Evolutionary conservation across 2,797 vertebrate genomes (phyloP), one percentile per base, ranked within the genome.

Genomic region (Lepilemur ruficaudatus): DNA sequence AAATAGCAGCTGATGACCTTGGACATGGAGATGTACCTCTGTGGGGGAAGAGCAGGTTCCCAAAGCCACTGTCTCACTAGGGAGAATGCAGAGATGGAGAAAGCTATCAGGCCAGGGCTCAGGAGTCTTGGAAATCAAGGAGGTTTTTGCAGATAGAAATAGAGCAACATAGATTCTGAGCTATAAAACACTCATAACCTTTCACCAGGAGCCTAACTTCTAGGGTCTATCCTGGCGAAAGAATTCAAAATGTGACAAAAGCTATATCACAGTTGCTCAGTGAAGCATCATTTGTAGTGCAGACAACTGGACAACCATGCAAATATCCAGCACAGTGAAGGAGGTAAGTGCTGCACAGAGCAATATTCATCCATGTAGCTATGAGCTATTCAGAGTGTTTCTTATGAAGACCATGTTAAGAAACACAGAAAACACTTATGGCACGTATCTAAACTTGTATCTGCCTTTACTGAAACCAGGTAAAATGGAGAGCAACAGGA

Each of bases 321-420:
- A n/a, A 15, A 78, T 2, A n/a, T 3, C 28, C 30, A 35, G 50
- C 15, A 41, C 20, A 22, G 63, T 20, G 23, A 20, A 10, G 41
- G 1, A 43, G 32, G 35, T 2, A 20, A 67, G 15, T 1, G 7
- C 1, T 3, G 35, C 7, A 18, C 76, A 15, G 25, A 17, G 1
- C 8, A 6, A n/a, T 0, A 18, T 14, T 57, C 48, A 5, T 18
- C 38, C 35, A 38, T 0, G 13, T 2, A 18, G n/a, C 6, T 23
- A 5, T 22, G 15, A 55, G 35, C 55, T 12, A 3, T 12, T 30
- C 22, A 7, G 9, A 17, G 22, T 7, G 28, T 2, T 57, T 57
- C 46, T 35, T 8, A 43, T 2, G 25, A 57, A 57, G 61, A 38
- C 59, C 30, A 25, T 0, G 23, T 43, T 43, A 28, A 81, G 18